Conservation (phyloP, 2,888 invertebrate genomes). For the Crematogaster levior region DNA sequence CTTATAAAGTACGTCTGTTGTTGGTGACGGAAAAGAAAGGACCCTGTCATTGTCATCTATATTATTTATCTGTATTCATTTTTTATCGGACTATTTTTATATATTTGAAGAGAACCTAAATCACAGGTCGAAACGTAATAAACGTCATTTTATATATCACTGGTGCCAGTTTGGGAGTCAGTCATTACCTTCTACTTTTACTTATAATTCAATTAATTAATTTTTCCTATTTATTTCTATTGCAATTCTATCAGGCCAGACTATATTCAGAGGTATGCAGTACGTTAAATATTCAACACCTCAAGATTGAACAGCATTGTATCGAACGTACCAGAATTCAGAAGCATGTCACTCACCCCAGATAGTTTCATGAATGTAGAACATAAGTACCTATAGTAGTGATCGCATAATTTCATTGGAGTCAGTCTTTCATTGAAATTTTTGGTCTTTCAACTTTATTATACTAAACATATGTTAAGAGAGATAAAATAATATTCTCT, state of each 20-base stretch:
- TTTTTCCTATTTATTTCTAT: neutral
- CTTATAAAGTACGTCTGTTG: no score
- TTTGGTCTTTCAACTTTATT: slow-evolving; percentile 1
- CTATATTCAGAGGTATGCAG: slow-evolving; percentile 1
- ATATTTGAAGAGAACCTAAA: no score
- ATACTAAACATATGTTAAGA: neutral
- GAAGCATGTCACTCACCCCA: slow-evolving; percentile 11
- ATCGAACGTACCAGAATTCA: slow-evolving; percentile 45
- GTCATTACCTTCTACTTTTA: no score
- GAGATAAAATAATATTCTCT: neutral
- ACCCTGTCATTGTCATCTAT: no score
- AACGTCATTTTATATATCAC: no score
- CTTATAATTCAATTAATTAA: no score
- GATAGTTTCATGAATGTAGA: slow-evolving; percentile 32
- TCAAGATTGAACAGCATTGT: slow-evolving; percentile 43
- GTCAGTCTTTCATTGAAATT: neutral
- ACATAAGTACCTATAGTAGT: slow-evolving; percentile 15
- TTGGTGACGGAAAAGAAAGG: no score
- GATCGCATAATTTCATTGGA: slow-evolving; percentile 9
- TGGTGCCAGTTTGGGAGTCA: no score
- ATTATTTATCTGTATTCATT: no score
- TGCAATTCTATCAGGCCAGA: neutral
- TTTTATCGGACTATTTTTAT: no score
- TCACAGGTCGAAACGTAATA: no score
- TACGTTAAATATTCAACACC: slow-evolving; percentile 21